Evolutionary conservation across 1,140 invertebrate species (phyloP).

Genomic region (Aplysia californica): DNA sequence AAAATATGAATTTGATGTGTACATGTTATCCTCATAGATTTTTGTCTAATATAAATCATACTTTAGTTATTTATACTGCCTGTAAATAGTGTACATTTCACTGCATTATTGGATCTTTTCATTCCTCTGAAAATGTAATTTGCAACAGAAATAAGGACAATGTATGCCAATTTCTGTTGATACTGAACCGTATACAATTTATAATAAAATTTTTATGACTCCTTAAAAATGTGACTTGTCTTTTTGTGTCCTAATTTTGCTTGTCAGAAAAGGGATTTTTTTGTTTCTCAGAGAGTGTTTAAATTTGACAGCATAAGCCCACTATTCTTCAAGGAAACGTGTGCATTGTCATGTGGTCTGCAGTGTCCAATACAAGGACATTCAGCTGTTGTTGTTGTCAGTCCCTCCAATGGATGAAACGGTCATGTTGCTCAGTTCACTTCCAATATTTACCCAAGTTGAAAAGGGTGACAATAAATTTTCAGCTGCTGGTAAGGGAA

Average conservation of each 20-base stretch:
- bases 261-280: no score
- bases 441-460: no score
- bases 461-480: no score
- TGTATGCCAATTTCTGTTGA: constrained; percentile 16
- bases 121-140: background rate
- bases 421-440: no score
- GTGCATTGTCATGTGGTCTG: no score
- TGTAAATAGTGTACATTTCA: background rate
- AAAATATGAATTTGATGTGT: background rate
- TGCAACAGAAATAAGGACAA: background rate
- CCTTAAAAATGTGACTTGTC: background rate
- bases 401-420: no score
- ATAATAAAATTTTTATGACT: constrained; percentile 4
- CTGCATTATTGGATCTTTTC: background rate
- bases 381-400: no score
- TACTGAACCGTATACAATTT: constrained; percentile 7
- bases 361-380: no score
- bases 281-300: no score
- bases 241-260: background rate
- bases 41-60: constrained; percentile 3
- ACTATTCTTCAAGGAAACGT: no score
- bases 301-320: no score
- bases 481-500: no score
- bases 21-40: background rate
- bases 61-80: background rate